These are phyloP conservation scores for Oophaga pumilio DNA, from an alignment of 2,113 vertebrate species.

Conservation along the genomic window DNA sequence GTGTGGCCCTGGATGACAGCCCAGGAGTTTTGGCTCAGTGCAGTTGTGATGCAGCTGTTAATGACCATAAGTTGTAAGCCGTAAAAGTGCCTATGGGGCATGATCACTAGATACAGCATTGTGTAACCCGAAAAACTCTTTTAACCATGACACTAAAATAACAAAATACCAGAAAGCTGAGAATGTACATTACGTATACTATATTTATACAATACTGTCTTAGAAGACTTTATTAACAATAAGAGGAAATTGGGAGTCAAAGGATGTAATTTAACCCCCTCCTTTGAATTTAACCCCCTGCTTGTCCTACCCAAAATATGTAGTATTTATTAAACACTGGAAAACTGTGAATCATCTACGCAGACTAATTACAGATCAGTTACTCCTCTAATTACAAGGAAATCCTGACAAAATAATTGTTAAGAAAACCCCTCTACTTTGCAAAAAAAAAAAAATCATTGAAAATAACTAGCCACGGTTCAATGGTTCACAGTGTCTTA, in stretches of 20 bases:
- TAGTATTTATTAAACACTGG: slow-evolving; percentile 27
- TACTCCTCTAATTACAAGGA: slow-evolving; percentile 44
- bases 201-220: background rate
- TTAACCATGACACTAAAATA: background rate
- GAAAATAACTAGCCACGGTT: slow-evolving; percentile 47
- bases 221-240: background rate
- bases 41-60: no score
- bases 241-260: background rate
- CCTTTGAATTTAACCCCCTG: background rate
- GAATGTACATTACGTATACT: background rate
- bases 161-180: background rate
- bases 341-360: background rate
- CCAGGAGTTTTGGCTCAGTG: no score
- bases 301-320: background rate
- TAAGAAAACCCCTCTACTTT: background rate
- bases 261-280: background rate
- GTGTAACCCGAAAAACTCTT: no score
- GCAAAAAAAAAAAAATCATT: slow-evolving; percentile 25
- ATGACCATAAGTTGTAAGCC: no score
- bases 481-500: slow-evolving; percentile 25
- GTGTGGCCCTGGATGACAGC: no score
- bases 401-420: slow-evolving; percentile 56
- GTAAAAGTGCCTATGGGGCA: no score
- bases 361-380: slow-evolving; percentile 27
- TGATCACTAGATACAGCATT: no score